phyloP scores from a whole-genome alignment of 2,888 invertebrate genomes.

The Pogonocherus hispidulus region DNA sequence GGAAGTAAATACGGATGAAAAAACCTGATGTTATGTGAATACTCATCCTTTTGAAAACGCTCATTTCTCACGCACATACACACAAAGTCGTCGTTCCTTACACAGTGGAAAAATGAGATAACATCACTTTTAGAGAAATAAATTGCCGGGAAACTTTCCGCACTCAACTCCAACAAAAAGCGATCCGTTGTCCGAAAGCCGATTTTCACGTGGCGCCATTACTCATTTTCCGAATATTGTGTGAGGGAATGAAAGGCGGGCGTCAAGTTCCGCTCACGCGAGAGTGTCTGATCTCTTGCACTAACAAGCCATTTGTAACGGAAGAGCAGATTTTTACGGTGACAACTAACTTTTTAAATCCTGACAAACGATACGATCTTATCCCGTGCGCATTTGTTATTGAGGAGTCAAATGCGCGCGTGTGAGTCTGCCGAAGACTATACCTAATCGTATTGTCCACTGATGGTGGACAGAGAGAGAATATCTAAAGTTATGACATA shows the following conservation, averaged over 20 bases:
- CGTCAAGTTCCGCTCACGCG: neutral
- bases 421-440: neutral
- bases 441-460: too few species aligned
- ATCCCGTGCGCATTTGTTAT: neutral
- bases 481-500: too few species aligned
- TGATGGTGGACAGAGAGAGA: too few species aligned
- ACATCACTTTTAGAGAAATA: slow-evolving; percentile 7
- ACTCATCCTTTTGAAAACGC: too few species aligned
- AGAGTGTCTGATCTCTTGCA: slow-evolving; percentile 11
- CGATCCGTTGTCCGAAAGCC: slow-evolving; percentile 20
- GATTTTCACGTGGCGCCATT: slow-evolving; percentile 17
- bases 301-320: slow-evolving; percentile 23
- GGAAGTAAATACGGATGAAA: too few species aligned
- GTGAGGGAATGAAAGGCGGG: slow-evolving; percentile 2
- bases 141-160: slow-evolving; percentile 7
- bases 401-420: neutral
- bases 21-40: too few species aligned
- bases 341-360: slow-evolving; percentile 21
- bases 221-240: slow-evolving; percentile 18
- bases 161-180: slow-evolving; percentile 15
- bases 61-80: too few species aligned
- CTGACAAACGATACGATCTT: slow-evolving; percentile 14
- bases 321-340: slow-evolving; percentile 9
- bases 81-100: too few species aligned
- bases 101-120: neutral